These are phyloP conservation scores for Varecia variegata DNA, from an alignment of 2,797 vertebrate genomes.

Conservation along the genomic window DNA sequence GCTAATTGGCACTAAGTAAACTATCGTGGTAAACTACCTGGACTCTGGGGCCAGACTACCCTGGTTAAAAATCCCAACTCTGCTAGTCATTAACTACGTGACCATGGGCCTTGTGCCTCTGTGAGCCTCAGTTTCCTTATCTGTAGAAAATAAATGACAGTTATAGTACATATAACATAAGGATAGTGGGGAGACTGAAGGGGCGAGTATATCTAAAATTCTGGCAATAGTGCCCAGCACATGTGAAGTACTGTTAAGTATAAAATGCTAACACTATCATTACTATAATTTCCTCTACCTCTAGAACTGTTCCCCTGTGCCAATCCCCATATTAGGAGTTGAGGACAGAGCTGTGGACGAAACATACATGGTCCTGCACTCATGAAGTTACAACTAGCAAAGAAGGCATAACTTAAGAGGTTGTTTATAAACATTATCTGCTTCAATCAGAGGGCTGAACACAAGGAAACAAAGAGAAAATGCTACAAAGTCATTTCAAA, in stretches of 20 bases:
- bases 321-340: not conserved
- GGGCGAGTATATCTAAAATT: not conserved
- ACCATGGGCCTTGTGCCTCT: not conserved
- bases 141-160: not conserved
- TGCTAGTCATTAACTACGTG: not conserved
- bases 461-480: not conserved
- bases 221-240: not conserved
- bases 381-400: not conserved
- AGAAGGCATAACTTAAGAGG: not conserved
- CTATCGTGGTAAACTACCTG: not conserved
- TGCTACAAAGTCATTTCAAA: not conserved
- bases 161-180: not conserved
- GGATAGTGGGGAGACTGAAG: not conserved
- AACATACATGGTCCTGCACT: not conserved
- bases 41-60: not conserved
- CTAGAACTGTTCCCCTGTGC: not conserved
- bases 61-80: constrained; percentile 18
- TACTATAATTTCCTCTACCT: not conserved
- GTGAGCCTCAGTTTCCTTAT: not conserved
- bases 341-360: not conserved
- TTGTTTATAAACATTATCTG: not conserved
- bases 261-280: not conserved
- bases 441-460: not conserved
- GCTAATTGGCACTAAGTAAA: not conserved
- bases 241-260: not conserved